These are phyloP conservation scores for Tanypteryx hageni DNA, from an alignment of 2,888 invertebrate species.

Conservation along the genomic window DNA sequence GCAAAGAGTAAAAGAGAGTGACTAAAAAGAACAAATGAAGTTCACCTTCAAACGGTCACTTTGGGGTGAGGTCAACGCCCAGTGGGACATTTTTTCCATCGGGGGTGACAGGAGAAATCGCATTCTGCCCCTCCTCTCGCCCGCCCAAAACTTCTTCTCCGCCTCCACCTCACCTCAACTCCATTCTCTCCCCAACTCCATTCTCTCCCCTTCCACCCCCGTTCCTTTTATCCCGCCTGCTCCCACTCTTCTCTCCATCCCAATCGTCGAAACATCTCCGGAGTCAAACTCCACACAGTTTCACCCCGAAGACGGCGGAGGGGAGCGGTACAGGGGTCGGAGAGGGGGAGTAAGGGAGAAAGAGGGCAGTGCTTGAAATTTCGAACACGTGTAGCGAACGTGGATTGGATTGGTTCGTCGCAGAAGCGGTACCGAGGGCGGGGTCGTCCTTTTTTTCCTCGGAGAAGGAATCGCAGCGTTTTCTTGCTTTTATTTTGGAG, in stretches of 20 bases:
- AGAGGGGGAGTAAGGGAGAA: background rate
- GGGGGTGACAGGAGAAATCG: constrained; percentile 13
- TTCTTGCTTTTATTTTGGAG: background rate
- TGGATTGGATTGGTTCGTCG: constrained; percentile 1
- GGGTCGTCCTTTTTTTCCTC: background rate
- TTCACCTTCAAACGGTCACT: constrained; percentile 41
- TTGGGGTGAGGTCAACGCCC: constrained; percentile 42
- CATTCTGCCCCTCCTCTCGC: background rate
- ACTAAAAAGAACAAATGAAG: background rate
- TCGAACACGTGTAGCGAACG: constrained; percentile 13
- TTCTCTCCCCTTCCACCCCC: too few species aligned
- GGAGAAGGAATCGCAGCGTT: background rate
- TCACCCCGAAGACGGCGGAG: background rate
- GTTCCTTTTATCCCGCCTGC: too few species aligned
- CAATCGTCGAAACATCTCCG: background rate
- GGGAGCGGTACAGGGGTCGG: too few species aligned
- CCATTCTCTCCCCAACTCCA: too few species aligned
- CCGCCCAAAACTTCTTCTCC: background rate
- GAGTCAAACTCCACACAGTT: background rate
- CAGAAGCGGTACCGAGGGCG: background rate
- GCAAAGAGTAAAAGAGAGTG: background rate
- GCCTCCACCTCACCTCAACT: too few species aligned
- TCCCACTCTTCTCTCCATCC: too few species aligned
- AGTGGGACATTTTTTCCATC: background rate
- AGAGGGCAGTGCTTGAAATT: background rate